Conservation (phyloP, 1,140 invertebrate species). For the Drosophila orena region DNA sequence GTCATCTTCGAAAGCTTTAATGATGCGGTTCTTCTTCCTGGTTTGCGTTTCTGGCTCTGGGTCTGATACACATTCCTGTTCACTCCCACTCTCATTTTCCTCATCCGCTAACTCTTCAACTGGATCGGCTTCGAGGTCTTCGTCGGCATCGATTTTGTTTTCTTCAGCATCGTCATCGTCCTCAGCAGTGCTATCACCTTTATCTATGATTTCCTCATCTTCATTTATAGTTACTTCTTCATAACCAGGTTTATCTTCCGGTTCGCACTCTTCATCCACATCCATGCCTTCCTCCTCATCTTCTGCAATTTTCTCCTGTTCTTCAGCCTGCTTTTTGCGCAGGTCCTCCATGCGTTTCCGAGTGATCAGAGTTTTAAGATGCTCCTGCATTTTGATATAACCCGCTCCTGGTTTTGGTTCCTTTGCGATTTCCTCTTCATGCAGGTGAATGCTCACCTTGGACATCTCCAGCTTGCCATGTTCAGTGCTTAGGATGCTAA, state of each 20-base stretch:
- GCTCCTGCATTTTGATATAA: slow-evolving; percentile 86
- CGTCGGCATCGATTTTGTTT: neutral
- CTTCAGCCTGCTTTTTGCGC: slow-evolving; percentile 86
- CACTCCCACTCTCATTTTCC: slow-evolving; percentile 37
- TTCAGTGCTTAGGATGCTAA: slow-evolving; percentile 73
- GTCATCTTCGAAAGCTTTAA: slow-evolving; percentile 74
- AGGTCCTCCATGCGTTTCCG: slow-evolving; percentile 85
- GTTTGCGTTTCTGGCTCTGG: slow-evolving; percentile 7
- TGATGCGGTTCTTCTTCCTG: slow-evolving; percentile 69
- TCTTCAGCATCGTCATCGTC: slow-evolving; percentile 53
- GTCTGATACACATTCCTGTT: slow-evolving; percentile 31
- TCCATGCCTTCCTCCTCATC: slow-evolving; percentile 54
- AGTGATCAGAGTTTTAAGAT: slow-evolving; percentile 87
- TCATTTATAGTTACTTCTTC: slow-evolving; percentile 61
- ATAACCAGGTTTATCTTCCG: slow-evolving; percentile 66
- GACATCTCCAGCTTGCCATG: slow-evolving; percentile 81
- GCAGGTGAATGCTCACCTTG: slow-evolving; percentile 71
- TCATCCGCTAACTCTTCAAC: slow-evolving; percentile 43
- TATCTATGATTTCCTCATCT: slow-evolving; percentile 66
- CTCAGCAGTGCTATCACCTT: slow-evolving; percentile 18
- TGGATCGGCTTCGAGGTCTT: slow-evolving; percentile 41
- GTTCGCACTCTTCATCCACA: slow-evolving; percentile 67
- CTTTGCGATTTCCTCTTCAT: slow-evolving; percentile 76
- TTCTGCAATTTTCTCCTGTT: slow-evolving; percentile 54
- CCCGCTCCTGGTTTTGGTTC: slow-evolving; percentile 87